phyloP scores from a whole-genome alignment of 2,113 vertebrate species.

The Phoxinus phoxinus region DNA sequence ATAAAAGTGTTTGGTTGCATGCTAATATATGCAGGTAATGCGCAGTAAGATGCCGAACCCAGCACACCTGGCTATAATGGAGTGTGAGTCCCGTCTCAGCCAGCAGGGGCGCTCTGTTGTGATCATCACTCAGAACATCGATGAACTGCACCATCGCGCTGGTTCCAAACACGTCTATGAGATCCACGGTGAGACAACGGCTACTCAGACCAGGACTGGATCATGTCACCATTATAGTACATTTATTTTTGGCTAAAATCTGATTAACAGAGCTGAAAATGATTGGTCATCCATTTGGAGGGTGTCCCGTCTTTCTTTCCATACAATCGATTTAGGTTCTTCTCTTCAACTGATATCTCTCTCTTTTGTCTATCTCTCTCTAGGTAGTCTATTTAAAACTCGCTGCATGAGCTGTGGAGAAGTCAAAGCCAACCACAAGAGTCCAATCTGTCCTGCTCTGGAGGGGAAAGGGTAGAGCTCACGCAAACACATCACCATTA shows the following conservation, averaged over 20 bases:
- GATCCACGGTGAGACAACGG: constrained; percentile 83
- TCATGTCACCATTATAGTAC: not conserved
- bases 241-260: not conserved
- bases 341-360: not conserved
- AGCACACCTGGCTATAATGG: constrained; percentile 85
- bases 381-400: constrained; percentile 95
- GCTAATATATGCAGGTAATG: constrained; percentile 73
- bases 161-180: constrained; percentile 90
- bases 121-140: constrained; percentile 94
- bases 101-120: constrained; percentile 84
- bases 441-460: constrained; percentile 88
- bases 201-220: not conserved
- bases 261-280: not conserved
- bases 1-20: not conserved
- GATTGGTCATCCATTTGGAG: not conserved
- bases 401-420: constrained; percentile 89
- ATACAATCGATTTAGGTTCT: not conserved
- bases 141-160: constrained; percentile 91
- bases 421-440: constrained; percentile 84
- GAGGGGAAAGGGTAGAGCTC: constrained; percentile 89
- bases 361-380: not conserved
- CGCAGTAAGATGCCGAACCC: constrained; percentile 85
- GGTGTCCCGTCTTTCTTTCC: not conserved
- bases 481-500: not conserved
- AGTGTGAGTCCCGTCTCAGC: constrained; percentile 86